Conservation (phyloP, 2,888 invertebrate genomes). For the Lissocephala sabroskyi region DNA sequence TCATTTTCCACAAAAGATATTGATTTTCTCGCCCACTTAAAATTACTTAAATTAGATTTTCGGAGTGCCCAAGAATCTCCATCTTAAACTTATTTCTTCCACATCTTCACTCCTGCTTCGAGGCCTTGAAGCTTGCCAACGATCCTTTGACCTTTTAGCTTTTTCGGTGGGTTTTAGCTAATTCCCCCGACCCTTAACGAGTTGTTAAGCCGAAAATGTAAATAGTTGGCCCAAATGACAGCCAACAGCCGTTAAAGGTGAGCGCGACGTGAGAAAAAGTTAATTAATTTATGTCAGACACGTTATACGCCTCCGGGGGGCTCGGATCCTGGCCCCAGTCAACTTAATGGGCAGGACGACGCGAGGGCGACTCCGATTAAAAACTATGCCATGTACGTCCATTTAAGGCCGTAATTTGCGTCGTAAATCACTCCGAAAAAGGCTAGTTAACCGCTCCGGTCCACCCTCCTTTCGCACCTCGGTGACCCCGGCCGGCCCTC, state of each 20-base stretch:
- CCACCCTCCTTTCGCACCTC: conserved; percentile 50
- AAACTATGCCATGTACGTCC: conserved; percentile 62
- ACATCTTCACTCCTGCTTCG: no score
- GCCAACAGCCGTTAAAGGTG: background rate
- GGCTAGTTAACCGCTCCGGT: conserved; percentile 4
- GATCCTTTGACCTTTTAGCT: no score
- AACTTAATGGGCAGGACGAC: conserved; percentile 38
- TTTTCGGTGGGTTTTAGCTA: no score
- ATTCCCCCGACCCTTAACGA: no score
- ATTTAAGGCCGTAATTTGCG: conserved; percentile 58
- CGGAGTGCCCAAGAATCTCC: no score
- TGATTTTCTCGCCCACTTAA: no score
- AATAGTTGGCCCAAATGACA: conserved; percentile 20
- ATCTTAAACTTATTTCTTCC: no score
- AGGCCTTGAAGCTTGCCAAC: no score
- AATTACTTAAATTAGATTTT: no score
- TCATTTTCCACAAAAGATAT: no score
- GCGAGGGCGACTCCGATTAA: conserved; percentile 32
- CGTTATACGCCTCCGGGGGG: conserved; percentile 46
- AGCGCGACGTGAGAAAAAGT: conserved; percentile 45
- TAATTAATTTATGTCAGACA: conserved; percentile 59
- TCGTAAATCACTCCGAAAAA: conserved; percentile 53
- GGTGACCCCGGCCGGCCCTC: conserved; percentile 3
- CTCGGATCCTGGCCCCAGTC: conserved; percentile 25
- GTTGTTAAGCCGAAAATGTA: no score